phyloP scores from a whole-genome alignment of 1,140 invertebrate species.

The Bombus pascuorum region DNA sequence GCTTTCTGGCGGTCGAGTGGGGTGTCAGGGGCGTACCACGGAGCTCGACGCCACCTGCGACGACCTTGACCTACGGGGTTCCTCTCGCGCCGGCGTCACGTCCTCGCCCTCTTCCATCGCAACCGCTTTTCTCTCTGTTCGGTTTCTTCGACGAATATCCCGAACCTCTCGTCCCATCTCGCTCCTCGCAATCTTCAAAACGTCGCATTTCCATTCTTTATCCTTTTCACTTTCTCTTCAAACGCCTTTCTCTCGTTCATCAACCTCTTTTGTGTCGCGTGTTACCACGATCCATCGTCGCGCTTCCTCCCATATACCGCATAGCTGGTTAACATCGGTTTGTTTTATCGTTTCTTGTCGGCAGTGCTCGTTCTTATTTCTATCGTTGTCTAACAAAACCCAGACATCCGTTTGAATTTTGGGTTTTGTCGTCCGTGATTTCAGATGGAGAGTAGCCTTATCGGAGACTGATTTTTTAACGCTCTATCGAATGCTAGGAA shows the following conservation, averaged over 20 bases:
- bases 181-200: rapidly evolving
- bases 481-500: background rate
- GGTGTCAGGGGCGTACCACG: slow-evolving; percentile 65
- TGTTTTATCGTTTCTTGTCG: background rate
- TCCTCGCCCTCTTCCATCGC: slow-evolving; percentile 54
- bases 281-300: too few species aligned
- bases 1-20: slow-evolving; percentile 44
- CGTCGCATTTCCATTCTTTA: background rate
- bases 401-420: background rate
- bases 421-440: too few species aligned
- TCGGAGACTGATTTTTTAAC: background rate
- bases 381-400: background rate
- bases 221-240: background rate
- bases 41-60: slow-evolving; percentile 60
- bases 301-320: background rate
- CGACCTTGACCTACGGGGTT: slow-evolving; percentile 80
- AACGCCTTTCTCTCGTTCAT: background rate
- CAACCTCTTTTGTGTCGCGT: background rate
- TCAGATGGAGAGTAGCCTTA: background rate
- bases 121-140: slow-evolving; percentile 9
- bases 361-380: background rate
- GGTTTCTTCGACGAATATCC: background rate
- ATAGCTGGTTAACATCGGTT: background rate
- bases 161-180: background rate
- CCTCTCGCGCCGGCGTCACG: slow-evolving; percentile 80